phyloP scores from a whole-genome alignment of 2,888 invertebrate species.

The Cryptus viduatorius region DNA sequence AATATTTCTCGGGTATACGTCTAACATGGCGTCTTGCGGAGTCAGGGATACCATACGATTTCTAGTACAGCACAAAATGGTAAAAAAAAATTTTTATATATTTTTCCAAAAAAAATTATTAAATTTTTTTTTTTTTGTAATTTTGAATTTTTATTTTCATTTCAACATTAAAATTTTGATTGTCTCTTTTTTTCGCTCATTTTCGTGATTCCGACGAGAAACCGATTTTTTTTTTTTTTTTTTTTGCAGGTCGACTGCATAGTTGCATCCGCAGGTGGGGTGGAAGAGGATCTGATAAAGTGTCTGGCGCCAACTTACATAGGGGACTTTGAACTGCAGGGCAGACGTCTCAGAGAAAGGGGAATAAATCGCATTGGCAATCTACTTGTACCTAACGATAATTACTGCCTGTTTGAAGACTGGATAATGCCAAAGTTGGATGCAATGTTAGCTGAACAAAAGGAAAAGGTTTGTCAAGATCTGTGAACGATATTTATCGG shows the following conservation, averaged over 20 bases:
- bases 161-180: not conserved
- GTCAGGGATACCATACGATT: conserved; percentile 96
- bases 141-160: too few species aligned
- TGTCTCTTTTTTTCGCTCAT: not conserved
- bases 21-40: conserved; percentile 98
- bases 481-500: conserved; percentile 4
- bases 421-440: conserved; percentile 98
- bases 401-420: conserved; percentile 98
- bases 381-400: conserved; percentile 98
- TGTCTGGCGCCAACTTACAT: conserved; percentile 97
- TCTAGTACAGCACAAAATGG: conserved; percentile 93
- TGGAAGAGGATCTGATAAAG: conserved; percentile 99
- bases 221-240: conserved; percentile 63
- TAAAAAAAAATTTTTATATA: conserved; percentile 74
- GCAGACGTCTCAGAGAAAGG: conserved; percentile 91
- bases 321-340: conserved; percentile 94
- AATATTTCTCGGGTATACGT: conserved; percentile 98
- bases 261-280: conserved; percentile 98
- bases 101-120: too few species aligned
- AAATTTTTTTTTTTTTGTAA: too few species aligned
- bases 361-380: conserved; percentile 98
- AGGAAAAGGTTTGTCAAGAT: conserved; percentile 85
- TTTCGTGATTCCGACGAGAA: not conserved
- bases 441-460: conserved; percentile 95
- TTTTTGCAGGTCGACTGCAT: conserved; percentile 93